A percentile compares a stretch with the other conserved stretches of the same genome.
These are phyloP conservation scores for Brachionus rotundiformis DNA, from an alignment of 1,140 invertebrate species.

Conservation along the genomic window DNA sequence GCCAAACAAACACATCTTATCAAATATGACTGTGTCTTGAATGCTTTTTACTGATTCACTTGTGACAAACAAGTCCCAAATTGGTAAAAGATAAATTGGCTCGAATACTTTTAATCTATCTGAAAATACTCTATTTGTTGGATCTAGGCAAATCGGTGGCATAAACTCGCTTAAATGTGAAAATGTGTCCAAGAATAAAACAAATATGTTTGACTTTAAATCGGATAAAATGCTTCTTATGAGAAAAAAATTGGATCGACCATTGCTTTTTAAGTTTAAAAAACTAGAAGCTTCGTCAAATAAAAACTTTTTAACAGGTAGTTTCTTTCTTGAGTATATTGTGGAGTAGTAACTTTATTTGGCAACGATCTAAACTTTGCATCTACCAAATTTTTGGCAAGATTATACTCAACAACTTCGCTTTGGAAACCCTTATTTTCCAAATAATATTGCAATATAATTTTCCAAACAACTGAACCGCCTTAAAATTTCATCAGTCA, in stretches of 20 bases:
- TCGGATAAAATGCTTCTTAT: neutral
- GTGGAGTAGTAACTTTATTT: neutral
- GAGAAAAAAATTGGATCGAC: neutral
- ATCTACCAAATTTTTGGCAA: neutral
- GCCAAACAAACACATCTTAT: neutral
- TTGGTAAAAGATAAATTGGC: neutral
- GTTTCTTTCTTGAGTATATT: neutral
- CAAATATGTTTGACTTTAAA: neutral
- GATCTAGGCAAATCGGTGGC: neutral
- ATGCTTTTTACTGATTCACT: neutral
- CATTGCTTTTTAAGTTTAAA: neutral
- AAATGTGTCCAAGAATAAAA: neutral
- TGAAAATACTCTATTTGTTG: neutral
- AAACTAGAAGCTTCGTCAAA: neutral
- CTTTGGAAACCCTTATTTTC: no score
- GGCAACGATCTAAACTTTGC: neutral
- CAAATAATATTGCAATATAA: no score
- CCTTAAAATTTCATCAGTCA: no score
- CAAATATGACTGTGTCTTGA: neutral
- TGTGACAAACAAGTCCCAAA: neutral
- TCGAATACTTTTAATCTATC: neutral
- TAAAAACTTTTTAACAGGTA: neutral
- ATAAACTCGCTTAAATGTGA: neutral
- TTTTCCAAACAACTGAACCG: no score
- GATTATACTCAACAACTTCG: neutral